A percentile compares a stretch with the other conserved stretches of the same genome.
Conservation (phyloP, 2,888 invertebrate species). For the Acanthopleura granulata region DNA sequence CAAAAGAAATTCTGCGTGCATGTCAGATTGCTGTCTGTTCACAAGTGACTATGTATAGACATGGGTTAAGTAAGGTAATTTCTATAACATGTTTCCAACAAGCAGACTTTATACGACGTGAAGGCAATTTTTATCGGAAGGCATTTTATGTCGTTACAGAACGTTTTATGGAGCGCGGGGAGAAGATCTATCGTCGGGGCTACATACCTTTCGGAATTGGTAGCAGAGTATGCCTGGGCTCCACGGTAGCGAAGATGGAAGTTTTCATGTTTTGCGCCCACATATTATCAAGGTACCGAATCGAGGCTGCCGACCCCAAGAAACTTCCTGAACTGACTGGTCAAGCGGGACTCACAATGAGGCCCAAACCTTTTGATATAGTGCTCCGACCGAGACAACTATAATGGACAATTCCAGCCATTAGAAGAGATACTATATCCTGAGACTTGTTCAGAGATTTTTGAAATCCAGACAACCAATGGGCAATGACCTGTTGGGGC, state of each 20-base stretch:
- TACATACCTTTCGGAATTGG: constrained; percentile 39
- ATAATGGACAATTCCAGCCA: not conserved
- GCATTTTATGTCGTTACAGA: constrained; percentile 23
- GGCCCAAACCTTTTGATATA: constrained; percentile 35
- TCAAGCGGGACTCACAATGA: constrained; percentile 32
- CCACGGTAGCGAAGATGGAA: constrained; percentile 35
- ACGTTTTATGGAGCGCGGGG: constrained; percentile 27
- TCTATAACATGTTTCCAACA: no score
- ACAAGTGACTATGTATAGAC: no score
- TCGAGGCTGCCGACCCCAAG: constrained; percentile 25
- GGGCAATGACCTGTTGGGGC: no score
- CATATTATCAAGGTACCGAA: constrained; percentile 26
- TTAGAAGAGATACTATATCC: no score
- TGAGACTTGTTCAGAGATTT: no score
- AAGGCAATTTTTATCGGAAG: no score
- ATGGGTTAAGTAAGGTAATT: no score
- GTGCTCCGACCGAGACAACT: constrained; percentile 14
- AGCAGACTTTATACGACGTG: no score
- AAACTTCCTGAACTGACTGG: constrained; percentile 31
- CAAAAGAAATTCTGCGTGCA: no score
- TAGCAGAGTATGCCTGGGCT: constrained; percentile 35
- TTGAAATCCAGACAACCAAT: no score
- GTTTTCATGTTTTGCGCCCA: constrained; percentile 35
- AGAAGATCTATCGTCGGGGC: constrained; percentile 27
- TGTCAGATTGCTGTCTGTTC: no score